Base-by-base conservation (phyloP, 2,113 vertebrate genomes). In the Microcebus tavaratra region DNA sequence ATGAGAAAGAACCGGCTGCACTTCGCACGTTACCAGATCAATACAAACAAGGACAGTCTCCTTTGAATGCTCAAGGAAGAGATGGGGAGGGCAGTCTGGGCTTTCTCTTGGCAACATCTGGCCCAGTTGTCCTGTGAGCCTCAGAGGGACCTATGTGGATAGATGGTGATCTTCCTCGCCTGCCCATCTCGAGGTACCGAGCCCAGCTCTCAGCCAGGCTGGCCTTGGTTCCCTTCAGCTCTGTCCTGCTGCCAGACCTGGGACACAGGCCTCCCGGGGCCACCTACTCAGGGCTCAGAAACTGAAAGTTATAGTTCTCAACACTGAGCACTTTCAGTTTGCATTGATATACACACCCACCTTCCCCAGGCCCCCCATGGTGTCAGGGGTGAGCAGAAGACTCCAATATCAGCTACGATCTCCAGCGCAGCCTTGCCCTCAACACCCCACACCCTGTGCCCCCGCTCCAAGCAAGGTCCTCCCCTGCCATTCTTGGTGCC, bases 341-440 rank as follows among this genome's bases (percentile, higher is more conserved):
- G 42, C 10, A 17, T 0, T 8, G 8, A 36, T 9, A 12, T 13
- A 48, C 45, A 45, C 67, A 31, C 73, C 31, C 7, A 7, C 57
- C 1, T 13, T 10, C 59, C 29, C 94, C 18, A 0, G 63, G 34
- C 14, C n/a, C 3, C 53, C 6, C 20, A 1, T 0, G 29, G n/a
- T 21, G 15, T 9, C 65, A 36, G 39, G 50, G 4, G 0, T 65
- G 34, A 89, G 48, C 31, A 25, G 50, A 29, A 42, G 27, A 31
- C 29, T 73, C 70, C 36, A 27, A n/a, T 10, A 14, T 57, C 45
- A 18, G 59, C 36, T 25, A 53, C 11, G 2, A 50, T 36, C 25
- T 61, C 34, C n/a, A 84, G 23, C n/a, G 9, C n/a, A 63, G 0
- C 18, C 92, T 39, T 34, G 29, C 27, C 42, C 50, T 57, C 0